Conservation (phyloP, 2,797 vertebrate species). For the Varecia variegata region DNA sequence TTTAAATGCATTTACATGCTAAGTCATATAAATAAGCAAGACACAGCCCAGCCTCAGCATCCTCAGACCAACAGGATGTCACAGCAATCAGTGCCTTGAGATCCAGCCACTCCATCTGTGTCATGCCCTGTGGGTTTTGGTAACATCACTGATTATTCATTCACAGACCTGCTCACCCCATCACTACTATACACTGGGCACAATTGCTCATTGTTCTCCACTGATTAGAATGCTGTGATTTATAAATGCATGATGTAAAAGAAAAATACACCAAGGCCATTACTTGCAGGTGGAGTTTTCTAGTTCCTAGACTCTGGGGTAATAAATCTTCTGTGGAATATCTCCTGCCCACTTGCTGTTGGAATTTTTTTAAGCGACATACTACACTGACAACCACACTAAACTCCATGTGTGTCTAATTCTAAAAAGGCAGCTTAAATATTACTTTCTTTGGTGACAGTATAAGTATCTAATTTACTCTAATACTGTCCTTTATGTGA, state of each 20-base stretch:
- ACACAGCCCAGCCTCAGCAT: background rate
- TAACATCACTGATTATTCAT: conserved; percentile 65
- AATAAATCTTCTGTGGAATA: conserved; percentile 46
- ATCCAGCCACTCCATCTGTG: background rate
- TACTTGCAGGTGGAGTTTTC: conserved; percentile 45
- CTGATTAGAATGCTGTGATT: conserved; percentile 66
- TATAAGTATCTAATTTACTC: conserved; percentile 2
- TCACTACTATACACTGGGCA: background rate
- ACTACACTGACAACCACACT: background rate
- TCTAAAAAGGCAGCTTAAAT: conserved; percentile 43
- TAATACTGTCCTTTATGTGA: background rate
- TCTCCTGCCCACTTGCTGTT: background rate
- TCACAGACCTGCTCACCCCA: conserved; percentile 50
- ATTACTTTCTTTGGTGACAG: background rate
- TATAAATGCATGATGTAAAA: conserved; percentile 58
- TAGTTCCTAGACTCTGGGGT: conserved; percentile 2
- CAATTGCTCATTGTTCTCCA: conserved; percentile 49
- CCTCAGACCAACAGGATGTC: background rate
- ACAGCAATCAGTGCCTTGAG: background rate
- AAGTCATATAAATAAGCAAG: background rate
- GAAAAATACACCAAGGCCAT: conserved; percentile 61
- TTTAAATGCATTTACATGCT: background rate
- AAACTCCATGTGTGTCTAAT: background rate
- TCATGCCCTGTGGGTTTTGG: conserved; percentile 44
- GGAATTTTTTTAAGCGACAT: conserved; percentile 28